phyloP scores from a whole-genome alignment of 2,888 invertebrate species.

The Vannuccia rotundouncinata region DNA sequence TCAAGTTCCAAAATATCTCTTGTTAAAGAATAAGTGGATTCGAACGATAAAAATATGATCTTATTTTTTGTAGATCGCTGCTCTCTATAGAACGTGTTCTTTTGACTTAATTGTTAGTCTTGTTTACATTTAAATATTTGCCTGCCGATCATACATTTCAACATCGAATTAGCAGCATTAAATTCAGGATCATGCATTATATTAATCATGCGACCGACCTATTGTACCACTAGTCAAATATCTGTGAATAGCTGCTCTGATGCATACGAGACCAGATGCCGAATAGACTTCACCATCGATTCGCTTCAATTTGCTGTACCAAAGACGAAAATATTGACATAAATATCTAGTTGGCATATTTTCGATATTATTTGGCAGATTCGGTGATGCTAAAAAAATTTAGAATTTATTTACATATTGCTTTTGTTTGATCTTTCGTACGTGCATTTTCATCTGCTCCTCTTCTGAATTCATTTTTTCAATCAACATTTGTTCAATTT shows the following conservation, averaged over 20 bases:
- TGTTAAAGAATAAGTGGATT: neutral
- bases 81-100: neutral
- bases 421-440: neutral
- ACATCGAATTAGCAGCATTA: neutral
- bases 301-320: neutral
- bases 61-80: neutral
- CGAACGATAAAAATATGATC: neutral
- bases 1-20: neutral
- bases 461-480: neutral
- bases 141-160: neutral
- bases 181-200: neutral
- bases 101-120: neutral
- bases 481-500: neutral
- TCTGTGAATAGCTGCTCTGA: neutral
- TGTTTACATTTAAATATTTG: neutral
- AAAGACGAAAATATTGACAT: neutral
- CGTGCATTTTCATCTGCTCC: neutral
- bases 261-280: neutral
- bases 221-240: neutral
- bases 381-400: neutral
- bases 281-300: neutral
- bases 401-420: neutral
- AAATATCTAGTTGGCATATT: neutral
- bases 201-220: neutral
- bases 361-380: neutral